A percentile compares a stretch with the other conserved stretches of the same genome.
Conservation (phyloP, 2,888 invertebrate genomes). For the Gisinianus flammeolus region DNA sequence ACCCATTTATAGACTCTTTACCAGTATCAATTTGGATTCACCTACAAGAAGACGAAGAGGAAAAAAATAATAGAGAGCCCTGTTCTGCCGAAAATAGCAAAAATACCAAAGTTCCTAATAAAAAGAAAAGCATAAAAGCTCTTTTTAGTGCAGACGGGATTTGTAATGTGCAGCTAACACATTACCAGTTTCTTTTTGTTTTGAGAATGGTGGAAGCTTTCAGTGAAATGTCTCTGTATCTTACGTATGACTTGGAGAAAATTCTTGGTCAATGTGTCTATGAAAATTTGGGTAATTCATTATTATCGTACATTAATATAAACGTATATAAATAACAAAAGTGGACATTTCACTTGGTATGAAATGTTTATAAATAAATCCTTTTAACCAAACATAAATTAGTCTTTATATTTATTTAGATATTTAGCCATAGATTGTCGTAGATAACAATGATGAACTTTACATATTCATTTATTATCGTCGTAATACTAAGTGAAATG, state of each 20-base stretch:
- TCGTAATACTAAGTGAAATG: too few species aligned
- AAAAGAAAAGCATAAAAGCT: slow-evolving; percentile 71
- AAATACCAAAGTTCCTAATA: slow-evolving; percentile 9
- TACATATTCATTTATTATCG: too few species aligned
- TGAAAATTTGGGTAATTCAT: too few species aligned
- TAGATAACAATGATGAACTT: too few species aligned
- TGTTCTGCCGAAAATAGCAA: not conserved
- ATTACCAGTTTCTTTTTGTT: slow-evolving; percentile 90
- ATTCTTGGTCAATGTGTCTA: slow-evolving; percentile 67
- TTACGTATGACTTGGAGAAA: slow-evolving; percentile 77
- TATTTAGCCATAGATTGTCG: too few species aligned
- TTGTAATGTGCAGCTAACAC: slow-evolving; percentile 88
- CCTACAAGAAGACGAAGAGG: slow-evolving; percentile 32
- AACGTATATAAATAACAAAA: too few species aligned
- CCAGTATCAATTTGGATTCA: slow-evolving; percentile 84
- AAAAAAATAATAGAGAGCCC: not conserved
- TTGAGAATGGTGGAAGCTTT: slow-evolving; percentile 81
- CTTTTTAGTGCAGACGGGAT: slow-evolving; percentile 82
- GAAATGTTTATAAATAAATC: too few species aligned
- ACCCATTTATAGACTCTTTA: slow-evolving; percentile 80
- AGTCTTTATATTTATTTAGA: too few species aligned
- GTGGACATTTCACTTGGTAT: too few species aligned
- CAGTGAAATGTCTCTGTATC: slow-evolving; percentile 77
- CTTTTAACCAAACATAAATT: too few species aligned
- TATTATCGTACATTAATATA: too few species aligned